A percentile compares a stretch with the other conserved stretches of the same genome.
Conservation (phyloP, 2,888 invertebrate species). For the Cantharis nigra region DNA sequence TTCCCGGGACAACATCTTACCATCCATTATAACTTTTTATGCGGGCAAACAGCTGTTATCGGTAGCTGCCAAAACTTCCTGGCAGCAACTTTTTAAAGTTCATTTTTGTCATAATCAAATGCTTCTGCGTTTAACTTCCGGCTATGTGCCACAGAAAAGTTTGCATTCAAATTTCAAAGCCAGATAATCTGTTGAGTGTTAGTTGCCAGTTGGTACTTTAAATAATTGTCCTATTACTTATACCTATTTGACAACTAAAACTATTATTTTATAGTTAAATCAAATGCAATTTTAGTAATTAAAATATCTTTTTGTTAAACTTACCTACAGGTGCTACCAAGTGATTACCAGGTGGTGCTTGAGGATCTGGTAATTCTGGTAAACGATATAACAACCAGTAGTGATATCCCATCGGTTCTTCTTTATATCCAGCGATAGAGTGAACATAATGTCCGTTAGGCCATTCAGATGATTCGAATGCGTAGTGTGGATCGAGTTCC, state of each 20-base stretch:
- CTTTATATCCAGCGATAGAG: slow-evolving; percentile 78
- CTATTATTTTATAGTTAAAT: too few species aligned
- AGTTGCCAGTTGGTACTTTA: not conserved
- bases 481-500: slow-evolving; percentile 70
- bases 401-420: slow-evolving; percentile 83
- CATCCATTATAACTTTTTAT: not conserved
- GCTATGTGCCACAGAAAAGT: not conserved
- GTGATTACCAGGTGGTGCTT: slow-evolving; percentile 83
- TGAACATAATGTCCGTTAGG: slow-evolving; percentile 92
- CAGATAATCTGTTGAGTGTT: not conserved
- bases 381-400: slow-evolving; percentile 88
- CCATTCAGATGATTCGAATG: slow-evolving; percentile 78
- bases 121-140: not conserved
- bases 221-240: too few species aligned
- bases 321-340: slow-evolving; percentile 86
- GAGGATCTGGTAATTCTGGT: slow-evolving; percentile 78
- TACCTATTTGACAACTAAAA: not conserved
- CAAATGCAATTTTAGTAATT: too few species aligned
- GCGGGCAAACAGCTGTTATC: not conserved
- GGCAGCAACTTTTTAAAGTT: not conserved
- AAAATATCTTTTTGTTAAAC: slow-evolving; percentile 41
- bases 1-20: too few species aligned
- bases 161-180: not conserved
- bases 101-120: too few species aligned
- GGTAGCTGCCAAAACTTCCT: not conserved